Conservation (phyloP, 2,113 vertebrate species). For the Cyanoliseus patagonus region DNA sequence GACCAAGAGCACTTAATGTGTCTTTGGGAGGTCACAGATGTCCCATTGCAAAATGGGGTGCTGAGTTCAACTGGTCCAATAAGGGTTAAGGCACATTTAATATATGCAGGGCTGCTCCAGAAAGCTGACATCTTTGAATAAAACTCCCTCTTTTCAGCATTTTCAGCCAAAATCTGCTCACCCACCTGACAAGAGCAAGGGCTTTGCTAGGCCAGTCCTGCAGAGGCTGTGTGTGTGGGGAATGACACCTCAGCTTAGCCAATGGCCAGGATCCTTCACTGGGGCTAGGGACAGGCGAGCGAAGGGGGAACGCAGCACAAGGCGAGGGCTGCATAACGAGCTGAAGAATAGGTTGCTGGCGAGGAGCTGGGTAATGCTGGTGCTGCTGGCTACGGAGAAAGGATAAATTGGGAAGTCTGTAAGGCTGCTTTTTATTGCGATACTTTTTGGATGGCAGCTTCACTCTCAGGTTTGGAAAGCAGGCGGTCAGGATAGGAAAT, state of each 20-base stretch:
- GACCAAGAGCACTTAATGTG: rapidly evolving
- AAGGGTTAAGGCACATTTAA: neutral
- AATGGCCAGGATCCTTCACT: rapidly evolving
- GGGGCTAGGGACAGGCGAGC: rapidly evolving
- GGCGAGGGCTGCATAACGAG: neutral
- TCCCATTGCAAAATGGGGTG: neutral
- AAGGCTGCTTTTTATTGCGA: neutral
- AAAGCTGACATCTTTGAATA: neutral
- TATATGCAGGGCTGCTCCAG: neutral
- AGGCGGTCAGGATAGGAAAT: neutral
- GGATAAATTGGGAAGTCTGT: neutral
- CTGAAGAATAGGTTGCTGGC: neutral
- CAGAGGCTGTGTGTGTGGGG: neutral
- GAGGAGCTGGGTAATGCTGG: neutral
- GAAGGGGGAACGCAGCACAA: rapidly evolving
- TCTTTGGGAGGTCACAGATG: neutral
- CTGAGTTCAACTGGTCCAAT: neutral
- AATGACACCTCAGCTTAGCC: neutral
- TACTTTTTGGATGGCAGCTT: neutral
- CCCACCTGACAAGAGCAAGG: neutral
- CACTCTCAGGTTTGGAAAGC: neutral
- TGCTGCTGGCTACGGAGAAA: neutral
- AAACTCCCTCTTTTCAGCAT: neutral
- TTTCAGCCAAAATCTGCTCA: neutral
- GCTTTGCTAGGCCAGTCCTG: neutral